Conservation (phyloP, 1,140 invertebrate species). For the Drosophila punjabiensis region DNA sequence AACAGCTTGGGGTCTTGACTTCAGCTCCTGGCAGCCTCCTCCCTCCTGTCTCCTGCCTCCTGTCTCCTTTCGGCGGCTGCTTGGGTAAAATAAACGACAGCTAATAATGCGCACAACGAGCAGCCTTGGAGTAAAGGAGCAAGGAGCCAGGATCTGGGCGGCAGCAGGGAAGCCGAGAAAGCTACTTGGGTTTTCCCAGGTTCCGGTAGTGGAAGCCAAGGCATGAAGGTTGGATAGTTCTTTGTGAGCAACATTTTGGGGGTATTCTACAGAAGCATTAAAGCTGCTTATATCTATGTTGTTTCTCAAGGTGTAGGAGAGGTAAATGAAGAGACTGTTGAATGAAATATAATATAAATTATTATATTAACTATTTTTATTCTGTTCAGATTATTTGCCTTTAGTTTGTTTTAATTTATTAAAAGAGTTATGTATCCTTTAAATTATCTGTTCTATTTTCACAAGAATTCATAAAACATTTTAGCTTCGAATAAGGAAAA, state of each 20-base stretch:
- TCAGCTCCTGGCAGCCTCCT: constrained; percentile 15
- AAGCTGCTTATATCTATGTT: background rate
- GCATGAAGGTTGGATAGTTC: constrained; percentile 15
- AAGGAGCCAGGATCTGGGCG: constrained; percentile 38
- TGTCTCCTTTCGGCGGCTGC: constrained; percentile 35
- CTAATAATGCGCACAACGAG: constrained; percentile 80
- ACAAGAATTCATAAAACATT: background rate
- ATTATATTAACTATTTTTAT: too few relatives aligned
- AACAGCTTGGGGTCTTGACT: constrained; percentile 33
- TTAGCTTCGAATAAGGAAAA: background rate
- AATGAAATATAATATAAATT: background rate
- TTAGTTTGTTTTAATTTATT: background rate
- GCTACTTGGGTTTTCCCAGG: constrained; percentile 38
- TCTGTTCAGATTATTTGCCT: too few relatives aligned
- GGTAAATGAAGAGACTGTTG: background rate
- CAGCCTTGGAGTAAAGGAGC: constrained; percentile 26
- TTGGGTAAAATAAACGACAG: constrained; percentile 80
- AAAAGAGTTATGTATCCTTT: background rate
- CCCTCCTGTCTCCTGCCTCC: constrained; percentile 7
- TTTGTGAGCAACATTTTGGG: constrained; percentile 6
- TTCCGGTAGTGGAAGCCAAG: constrained; percentile 21
- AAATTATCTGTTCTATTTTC: background rate
- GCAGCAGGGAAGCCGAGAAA: constrained; percentile 33
- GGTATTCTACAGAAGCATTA: background rate
- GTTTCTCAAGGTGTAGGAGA: background rate